A percentile compares a stretch with the other conserved stretches of the same genome.
Conservation (phyloP, 2,797 vertebrate genomes). For the Ambastaia sidthimunki region DNA sequence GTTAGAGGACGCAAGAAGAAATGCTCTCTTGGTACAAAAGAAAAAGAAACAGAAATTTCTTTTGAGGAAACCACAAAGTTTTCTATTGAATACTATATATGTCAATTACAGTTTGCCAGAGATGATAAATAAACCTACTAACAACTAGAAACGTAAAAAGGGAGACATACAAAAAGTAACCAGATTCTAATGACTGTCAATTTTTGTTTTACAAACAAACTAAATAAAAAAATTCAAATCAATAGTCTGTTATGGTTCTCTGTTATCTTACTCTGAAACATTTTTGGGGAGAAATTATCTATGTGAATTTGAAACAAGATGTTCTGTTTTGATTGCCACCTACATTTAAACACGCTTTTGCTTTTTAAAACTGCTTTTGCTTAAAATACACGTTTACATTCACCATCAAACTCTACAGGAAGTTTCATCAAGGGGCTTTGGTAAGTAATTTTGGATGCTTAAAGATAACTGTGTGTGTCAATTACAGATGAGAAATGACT, state of each 20-base stretch:
- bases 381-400: slow-evolving; percentile 95
- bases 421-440: slow-evolving; percentile 98
- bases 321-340: background rate
- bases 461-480: slow-evolving; percentile 93
- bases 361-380: slow-evolving; percentile 14
- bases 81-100: slow-evolving; percentile 21
- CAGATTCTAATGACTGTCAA: slow-evolving; percentile 8
- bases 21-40: slow-evolving; percentile 15
- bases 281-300: slow-evolving; percentile 9
- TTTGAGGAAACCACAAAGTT: slow-evolving; percentile 33
- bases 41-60: slow-evolving; percentile 65
- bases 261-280: background rate
- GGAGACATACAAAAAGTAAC: background rate
- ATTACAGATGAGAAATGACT: slow-evolving; percentile 80
- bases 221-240: slow-evolving; percentile 20
- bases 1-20: slow-evolving; percentile 52
- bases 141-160: background rate
- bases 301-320: slow-evolving; percentile 26
- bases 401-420: slow-evolving; percentile 86
- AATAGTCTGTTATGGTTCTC: slow-evolving; percentile 11
- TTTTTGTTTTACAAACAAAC: slow-evolving; percentile 28
- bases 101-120: slow-evolving; percentile 38
- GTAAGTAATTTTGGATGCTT: slow-evolving; percentile 98
- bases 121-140: slow-evolving; percentile 14
- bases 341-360: background rate